phyloP scores from a whole-genome alignment of 2,113 vertebrate species.

The Ceuthmochares aereus region DNA sequence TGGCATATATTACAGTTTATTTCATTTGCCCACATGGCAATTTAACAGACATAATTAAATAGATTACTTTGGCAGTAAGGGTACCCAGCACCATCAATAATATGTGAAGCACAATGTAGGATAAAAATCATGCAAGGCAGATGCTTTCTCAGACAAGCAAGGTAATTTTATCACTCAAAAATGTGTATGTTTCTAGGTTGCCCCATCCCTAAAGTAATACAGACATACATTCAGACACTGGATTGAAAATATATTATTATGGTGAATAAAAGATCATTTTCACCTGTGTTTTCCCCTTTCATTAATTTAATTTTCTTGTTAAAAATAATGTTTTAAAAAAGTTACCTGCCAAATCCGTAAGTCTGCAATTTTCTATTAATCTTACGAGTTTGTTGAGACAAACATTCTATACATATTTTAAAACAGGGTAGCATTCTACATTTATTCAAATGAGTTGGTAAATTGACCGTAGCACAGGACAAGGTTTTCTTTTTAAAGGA shows the following conservation, averaged over 20 bases:
- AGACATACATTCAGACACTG: background rate
- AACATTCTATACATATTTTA: constrained; percentile 39
- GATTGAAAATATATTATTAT: background rate
- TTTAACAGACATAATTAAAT: background rate
- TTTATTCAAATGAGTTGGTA: constrained; percentile 60
- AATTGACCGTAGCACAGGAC: background rate
- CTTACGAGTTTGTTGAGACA: background rate
- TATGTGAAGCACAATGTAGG: background rate
- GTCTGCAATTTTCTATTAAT: constrained; percentile 8
- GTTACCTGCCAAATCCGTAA: background rate
- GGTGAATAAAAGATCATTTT: background rate
- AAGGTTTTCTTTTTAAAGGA: constrained; percentile 37
- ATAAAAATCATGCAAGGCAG: background rate
- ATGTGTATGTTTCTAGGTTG: background rate
- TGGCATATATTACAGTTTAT: background rate
- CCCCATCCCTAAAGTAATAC: background rate
- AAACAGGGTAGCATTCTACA: constrained; percentile 41
- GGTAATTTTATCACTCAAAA: background rate
- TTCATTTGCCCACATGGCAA: background rate
- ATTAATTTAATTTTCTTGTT: background rate
- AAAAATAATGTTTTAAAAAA: background rate
- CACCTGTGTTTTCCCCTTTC: background rate
- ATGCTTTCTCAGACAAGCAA: background rate
- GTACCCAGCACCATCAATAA: background rate
- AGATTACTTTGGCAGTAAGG: background rate